phyloP scores from a whole-genome alignment of 2,888 invertebrate species.

The Meganola albula region DNA sequence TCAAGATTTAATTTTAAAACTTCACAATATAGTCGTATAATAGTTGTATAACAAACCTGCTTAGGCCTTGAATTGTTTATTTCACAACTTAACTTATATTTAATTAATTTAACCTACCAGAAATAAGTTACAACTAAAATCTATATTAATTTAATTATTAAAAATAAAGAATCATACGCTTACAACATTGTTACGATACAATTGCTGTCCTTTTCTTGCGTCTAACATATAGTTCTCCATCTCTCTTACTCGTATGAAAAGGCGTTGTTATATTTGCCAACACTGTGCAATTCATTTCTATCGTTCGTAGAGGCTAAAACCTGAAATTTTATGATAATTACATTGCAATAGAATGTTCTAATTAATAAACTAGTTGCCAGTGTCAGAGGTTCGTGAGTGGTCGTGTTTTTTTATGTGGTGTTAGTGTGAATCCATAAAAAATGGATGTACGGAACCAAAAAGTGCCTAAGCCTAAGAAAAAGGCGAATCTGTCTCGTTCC shows the following conservation, averaged over 20 bases:
- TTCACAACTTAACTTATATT: no score
- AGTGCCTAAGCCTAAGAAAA: constrained; percentile 50
- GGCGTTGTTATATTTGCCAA: constrained; percentile 48
- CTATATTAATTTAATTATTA: constrained; percentile 38
- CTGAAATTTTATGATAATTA: constrained; percentile 75
- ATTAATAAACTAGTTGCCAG: constrained; percentile 62
- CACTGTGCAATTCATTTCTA: constrained; percentile 55
- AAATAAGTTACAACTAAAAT: constrained; percentile 29
- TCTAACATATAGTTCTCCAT: constrained; percentile 18
- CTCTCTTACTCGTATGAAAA: constrained; percentile 41
- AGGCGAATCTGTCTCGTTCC: constrained; percentile 50
- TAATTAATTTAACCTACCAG: constrained; percentile 11
- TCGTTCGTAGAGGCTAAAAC: constrained; percentile 65
- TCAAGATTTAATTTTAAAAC: no score
- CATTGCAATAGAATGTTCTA: constrained; percentile 64
- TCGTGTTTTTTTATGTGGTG: constrained; percentile 46
- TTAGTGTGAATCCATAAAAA: constrained; percentile 26
- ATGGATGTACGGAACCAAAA: constrained; percentile 66
- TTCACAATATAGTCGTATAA: no score
- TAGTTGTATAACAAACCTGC: no score
- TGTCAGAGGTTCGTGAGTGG: constrained; percentile 57
- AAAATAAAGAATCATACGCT: constrained; percentile 35
- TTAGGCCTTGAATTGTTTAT: no score
- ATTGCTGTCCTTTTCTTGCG: constrained; percentile 22
- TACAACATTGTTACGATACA: constrained; percentile 57